Evolutionary conservation across 2,797 vertebrate species (phyloP).

Genomic region (Pygocentrus nattereri): DNA sequence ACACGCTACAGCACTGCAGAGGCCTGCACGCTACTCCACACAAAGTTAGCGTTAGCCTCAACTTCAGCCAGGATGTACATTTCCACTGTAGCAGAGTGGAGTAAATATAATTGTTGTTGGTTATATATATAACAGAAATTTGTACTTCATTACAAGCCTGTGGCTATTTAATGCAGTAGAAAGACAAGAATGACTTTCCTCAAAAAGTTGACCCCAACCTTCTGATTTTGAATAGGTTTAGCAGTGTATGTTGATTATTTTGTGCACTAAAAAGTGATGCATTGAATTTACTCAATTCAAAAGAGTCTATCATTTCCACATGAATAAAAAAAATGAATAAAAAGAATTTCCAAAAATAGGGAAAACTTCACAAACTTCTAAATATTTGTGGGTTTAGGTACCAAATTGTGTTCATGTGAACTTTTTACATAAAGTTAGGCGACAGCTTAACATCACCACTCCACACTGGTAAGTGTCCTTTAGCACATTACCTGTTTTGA

Average conservation of each 20-base stretch:
- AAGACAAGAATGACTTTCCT: neutral
- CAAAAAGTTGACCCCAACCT: neutral
- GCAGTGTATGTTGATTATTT: neutral
- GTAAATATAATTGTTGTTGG: neutral
- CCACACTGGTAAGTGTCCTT: neutral
- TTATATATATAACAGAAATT: neutral
- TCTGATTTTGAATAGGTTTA: neutral
- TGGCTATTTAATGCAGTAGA: neutral
- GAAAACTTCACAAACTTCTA: too few relatives aligned
- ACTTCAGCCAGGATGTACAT: neutral
- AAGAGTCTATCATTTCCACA: too few relatives aligned
- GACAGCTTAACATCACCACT: neutral
- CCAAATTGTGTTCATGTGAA: too few relatives aligned
- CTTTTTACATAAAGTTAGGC: neutral
- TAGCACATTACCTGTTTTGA: neutral
- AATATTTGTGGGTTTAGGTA: neutral
- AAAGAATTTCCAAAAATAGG: too few relatives aligned
- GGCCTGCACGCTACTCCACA: constrained; percentile 3
- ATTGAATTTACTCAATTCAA: too few relatives aligned
- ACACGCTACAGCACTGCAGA: neutral
- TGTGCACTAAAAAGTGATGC: too few relatives aligned
- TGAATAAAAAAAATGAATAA: too few relatives aligned
- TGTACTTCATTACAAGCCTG: neutral
- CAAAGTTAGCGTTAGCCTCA: neutral
- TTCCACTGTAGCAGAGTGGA: neutral